Conservation (phyloP, 2,113 vertebrate species). For the Zeus faber region DNA sequence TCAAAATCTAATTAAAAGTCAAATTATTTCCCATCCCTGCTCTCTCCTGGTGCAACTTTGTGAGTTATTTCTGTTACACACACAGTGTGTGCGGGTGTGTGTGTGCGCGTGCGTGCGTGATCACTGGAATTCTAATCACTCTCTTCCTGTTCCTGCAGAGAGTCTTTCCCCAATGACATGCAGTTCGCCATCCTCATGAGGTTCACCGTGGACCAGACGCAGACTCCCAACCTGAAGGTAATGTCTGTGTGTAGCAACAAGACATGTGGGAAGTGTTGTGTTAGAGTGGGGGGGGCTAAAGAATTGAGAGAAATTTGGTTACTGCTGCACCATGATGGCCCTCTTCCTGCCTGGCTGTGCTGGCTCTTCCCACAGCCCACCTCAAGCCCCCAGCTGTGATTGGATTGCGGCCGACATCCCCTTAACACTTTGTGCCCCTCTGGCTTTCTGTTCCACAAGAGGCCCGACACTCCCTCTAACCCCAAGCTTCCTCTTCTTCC, state of each 20-base stretch:
- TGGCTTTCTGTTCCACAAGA: no score
- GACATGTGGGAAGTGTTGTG: no score
- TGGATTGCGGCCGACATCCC: constrained; percentile 28
- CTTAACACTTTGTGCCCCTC: no score
- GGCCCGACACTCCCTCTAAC: constrained; percentile 14
- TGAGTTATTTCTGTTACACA: neutral
- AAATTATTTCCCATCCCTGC: neutral
- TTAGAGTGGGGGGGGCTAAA: no score
- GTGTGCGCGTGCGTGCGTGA: neutral
- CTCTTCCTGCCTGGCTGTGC: constrained; percentile 26
- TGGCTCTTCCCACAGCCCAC: constrained; percentile 29
- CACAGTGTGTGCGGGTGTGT: neutral
- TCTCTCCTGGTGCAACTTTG: neutral
- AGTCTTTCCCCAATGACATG: constrained; percentile 95
- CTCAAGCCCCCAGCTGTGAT: constrained; percentile 48
- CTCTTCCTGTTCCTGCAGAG: constrained; percentile 72
- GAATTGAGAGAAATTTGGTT: no score
- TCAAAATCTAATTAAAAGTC: no score
- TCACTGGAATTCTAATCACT: no score
- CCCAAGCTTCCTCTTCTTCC: neutral
- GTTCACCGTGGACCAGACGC: constrained; percentile 98
- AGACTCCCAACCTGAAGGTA: constrained; percentile 96
- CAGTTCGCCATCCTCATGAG: constrained; percentile 98
- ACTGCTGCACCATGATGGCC: constrained; percentile 35
- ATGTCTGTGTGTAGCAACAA: no score